phyloP scores from a whole-genome alignment of 2,797 vertebrate species.

The Macroramphosus scolopax region DNA sequence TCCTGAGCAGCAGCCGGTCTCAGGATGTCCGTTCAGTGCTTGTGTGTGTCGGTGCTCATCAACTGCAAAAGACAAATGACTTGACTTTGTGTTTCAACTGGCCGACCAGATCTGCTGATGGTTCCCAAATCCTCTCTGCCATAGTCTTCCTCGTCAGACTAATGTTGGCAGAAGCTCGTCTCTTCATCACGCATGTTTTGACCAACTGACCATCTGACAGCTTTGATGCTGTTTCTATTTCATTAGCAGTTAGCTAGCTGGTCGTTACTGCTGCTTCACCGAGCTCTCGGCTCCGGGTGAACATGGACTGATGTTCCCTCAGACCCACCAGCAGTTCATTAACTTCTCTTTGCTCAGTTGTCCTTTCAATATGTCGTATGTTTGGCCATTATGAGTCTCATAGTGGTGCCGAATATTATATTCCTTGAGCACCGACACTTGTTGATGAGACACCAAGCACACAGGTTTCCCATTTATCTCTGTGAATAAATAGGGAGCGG shows the following conservation, averaged over 20 bases:
- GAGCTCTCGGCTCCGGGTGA: slow-evolving; percentile 16
- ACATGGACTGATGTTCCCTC: slow-evolving; percentile 27
- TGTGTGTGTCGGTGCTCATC: too few species aligned
- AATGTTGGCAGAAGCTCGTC: slow-evolving; percentile 4
- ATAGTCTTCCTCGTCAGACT: too few species aligned
- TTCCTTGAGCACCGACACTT: slow-evolving; percentile 30
- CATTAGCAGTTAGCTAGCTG: too few species aligned
- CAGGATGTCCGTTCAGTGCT: too few species aligned
- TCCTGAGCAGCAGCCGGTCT: too few species aligned
- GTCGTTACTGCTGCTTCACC: too few species aligned
- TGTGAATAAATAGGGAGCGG: neutral
- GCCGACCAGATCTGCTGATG: neutral
- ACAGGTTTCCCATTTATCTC: slow-evolving; percentile 6
- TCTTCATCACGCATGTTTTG: too few species aligned
- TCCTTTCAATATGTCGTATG: too few species aligned
- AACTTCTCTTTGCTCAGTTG: slow-evolving; percentile 28
- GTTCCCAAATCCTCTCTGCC: slow-evolving; percentile 4
- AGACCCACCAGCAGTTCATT: slow-evolving; percentile 33
- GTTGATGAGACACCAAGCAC: slow-evolving; percentile 31
- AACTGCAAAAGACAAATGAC: too few species aligned
- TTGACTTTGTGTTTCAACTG: slow-evolving; percentile 41
- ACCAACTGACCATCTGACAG: too few species aligned
- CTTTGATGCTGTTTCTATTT: too few species aligned
- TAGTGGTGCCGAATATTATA: slow-evolving; percentile 38
- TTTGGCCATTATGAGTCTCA: slow-evolving; percentile 21